Base-by-base conservation (phyloP, 2,888 invertebrate species). In the Lasioglossum oenotherae region DNA sequence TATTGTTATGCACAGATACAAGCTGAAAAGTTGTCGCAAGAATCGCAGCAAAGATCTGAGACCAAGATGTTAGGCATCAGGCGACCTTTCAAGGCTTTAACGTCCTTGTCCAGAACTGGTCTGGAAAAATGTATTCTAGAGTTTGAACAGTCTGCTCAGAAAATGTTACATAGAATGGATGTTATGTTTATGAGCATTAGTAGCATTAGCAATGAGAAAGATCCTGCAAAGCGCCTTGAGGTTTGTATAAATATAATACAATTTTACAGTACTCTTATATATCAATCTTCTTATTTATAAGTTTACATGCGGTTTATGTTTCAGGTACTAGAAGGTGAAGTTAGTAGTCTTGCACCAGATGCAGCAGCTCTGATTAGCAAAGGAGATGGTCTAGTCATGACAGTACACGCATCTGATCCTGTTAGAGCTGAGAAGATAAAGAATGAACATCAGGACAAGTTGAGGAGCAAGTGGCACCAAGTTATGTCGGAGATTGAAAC, bases 291-390 rank as follows among this genome's bases (percentile, higher is more conserved):
- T 41, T 74, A 44, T n/a, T 27, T 27, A 46, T 8, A 31, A 49
- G 2, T 73, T 46, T 72, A 38, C 27, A n/a, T 31, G 16, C 44
- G 23, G 67, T 27, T 60, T 27, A 23, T 76, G n/a, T 73, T 79
- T 35, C 19, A 97, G 97, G 95, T 97, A 83, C 93, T 97, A 87
- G 97, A 97, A 93, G 95, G 96, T 89, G 97, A 97, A 94, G 94
- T 97, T 86, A 96, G 96, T 53, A 95, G 95, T 81, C 94, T 97
- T 87, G 97, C 98, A 19, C 97, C 97, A 3, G 97, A 97, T 94
- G 97, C 97, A 84, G 98, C 98, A 10, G 96, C 97, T 82, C 95
- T 98, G 53, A 98, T 98, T 88, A 97, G 98, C 31, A 97, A 97
- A 93, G 98, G 98, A 0, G 98, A 98, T 95, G 97, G 97, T 82